A percentile compares a stretch with the other conserved stretches of the same genome.
Evolutionary conservation across 2,888 invertebrate genomes (phyloP).

Genomic region (Harmothoe impar): DNA sequence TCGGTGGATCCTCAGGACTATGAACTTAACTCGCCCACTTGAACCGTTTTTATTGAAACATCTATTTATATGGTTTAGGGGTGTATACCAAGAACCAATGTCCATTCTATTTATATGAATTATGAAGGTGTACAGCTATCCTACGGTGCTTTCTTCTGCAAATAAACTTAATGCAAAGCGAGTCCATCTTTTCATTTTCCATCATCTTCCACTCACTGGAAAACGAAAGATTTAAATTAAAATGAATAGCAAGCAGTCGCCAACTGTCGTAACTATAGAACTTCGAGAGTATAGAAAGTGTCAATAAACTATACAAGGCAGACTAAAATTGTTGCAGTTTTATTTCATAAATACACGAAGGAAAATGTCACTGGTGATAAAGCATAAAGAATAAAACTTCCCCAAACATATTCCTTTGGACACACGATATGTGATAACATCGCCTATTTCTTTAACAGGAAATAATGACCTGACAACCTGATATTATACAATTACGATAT

Average conservation of each 20-base stretch:
- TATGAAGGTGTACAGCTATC: neutral
- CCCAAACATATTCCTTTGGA: neutral
- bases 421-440: too few species aligned
- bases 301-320: neutral
- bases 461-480: too few species aligned
- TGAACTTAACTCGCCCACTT: neutral
- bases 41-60: neutral
- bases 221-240: neutral
- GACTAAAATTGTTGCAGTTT: neutral
- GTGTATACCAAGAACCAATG: too few species aligned
- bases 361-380: constrained; percentile 13
- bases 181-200: neutral
- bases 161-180: neutral
- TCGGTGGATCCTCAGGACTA: neutral
- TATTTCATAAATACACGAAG: constrained; percentile 43
- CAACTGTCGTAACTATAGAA: too few species aligned
- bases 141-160: neutral
- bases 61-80: too few species aligned
- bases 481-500: too few species aligned
- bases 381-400: neutral
- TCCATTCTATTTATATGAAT: neutral
- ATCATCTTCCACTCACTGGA: neutral
- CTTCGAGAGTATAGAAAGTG: neutral
- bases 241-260: neutral
- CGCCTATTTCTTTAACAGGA: too few species aligned